These are phyloP conservation scores for Podarcis siculus DNA, from an alignment of 2,797 vertebrate species.

Conservation along the genomic window DNA sequence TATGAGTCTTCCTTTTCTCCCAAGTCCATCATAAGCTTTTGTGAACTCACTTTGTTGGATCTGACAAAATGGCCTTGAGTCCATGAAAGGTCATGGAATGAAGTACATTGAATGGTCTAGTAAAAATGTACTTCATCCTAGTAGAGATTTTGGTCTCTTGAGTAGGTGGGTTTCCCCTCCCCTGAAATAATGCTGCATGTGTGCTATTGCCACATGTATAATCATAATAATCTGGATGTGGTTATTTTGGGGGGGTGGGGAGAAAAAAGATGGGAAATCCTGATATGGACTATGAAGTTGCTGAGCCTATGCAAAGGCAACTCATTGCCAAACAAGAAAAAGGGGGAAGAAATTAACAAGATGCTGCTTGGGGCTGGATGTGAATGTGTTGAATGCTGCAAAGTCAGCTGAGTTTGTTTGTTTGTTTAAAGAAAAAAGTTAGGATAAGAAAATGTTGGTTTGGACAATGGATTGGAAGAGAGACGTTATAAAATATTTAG, in stretches of 20 bases:
- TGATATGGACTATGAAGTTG: background rate
- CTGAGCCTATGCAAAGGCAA: background rate
- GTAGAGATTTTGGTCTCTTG: background rate
- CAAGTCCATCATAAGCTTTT: background rate
- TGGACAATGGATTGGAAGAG: background rate
- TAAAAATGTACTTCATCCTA: background rate
- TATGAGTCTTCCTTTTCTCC: constrained; percentile 65
- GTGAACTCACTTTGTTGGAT: too few species aligned
- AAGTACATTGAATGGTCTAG: background rate
- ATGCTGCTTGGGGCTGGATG: background rate
- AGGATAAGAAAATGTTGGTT: background rate
- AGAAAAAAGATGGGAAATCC: background rate
- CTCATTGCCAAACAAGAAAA: background rate
- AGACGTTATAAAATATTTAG: background rate
- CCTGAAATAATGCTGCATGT: background rate
- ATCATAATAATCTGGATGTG: background rate
- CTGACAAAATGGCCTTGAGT: too few species aligned
- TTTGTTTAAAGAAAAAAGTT: background rate
- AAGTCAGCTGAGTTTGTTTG: background rate
- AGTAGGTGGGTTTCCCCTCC: background rate
- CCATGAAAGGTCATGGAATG: too few species aligned
- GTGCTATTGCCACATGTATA: background rate
- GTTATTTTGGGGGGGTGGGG: too few species aligned
- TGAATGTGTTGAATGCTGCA: background rate
- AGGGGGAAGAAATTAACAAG: background rate